Base-by-base conservation (phyloP, 2,888 invertebrate genomes). In the Xestia sexstrigata region DNA sequence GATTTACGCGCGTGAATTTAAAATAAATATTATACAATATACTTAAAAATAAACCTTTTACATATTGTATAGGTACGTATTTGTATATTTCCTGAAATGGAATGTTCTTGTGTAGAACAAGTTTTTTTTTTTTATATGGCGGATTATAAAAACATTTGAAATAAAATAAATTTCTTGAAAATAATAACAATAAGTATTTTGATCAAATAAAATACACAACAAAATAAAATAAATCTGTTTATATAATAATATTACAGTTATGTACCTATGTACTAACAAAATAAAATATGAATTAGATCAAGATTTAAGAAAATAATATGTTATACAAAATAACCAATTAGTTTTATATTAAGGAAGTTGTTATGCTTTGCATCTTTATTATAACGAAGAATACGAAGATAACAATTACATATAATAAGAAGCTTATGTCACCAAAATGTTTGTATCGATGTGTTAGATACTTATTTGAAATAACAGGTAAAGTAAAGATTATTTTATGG, bases 101-200 rank as follows among this genome's bases (percentile, higher is more conserved):
- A 87, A 86, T 87, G 81, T 82, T 74, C 65, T 35, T 72, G 69
- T 69, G 9, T 69, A 35, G n/a, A 74, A 77, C 17, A 26, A 62
- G 17, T 30, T 20, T 13, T 52, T 17, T 67, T n/a, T 35, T 58
- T 26, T 55, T 3, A 42, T 74, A 17, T 23, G 20, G 9, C 20
- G 45, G 60, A 62, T 47, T 26, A 52, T 35, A 76, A 75, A 71
- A 65, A 49, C 17, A 69, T 13, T 45, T 60, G 23, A 63, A 78
- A 70, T 65, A 20, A 63, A 78, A 74, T 67, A 20, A 69, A 55
- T 70, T 75, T 74, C 39, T 52, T 65, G 60, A 58, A 74, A 9
- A 26, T 67, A 62, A 47, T 63, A 60, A 78, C 68, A 69, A 66
- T 4, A n/a, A n/a, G n/a, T n/a, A 71, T 69, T 78, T 68, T 49